phyloP scores from a whole-genome alignment of 2,888 invertebrate genomes.

The Piscicola geometra region DNA sequence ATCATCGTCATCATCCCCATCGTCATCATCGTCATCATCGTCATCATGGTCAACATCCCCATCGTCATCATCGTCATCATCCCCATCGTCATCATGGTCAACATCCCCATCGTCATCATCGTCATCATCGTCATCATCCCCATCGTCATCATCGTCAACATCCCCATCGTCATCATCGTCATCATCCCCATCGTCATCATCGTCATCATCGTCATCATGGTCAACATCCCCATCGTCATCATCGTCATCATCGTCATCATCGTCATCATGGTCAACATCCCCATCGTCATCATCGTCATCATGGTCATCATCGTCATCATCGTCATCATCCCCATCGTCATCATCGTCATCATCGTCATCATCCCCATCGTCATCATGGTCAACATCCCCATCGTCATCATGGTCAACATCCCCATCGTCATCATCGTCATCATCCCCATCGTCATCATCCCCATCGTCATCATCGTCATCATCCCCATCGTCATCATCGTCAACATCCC shows the following conservation, averaged over 20 bases:
- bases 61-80: constrained; percentile 31
- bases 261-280: constrained; percentile 24
- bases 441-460: not conserved
- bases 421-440: not conserved
- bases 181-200: constrained; percentile 28
- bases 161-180: constrained; percentile 32
- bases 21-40: constrained; percentile 24
- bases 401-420: too few relatives aligned
- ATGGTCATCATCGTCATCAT: constrained; percentile 25
- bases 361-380: constrained; percentile 7
- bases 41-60: constrained; percentile 23
- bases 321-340: constrained; percentile 17
- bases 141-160: constrained; percentile 27
- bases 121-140: constrained; percentile 14
- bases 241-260: constrained; percentile 21
- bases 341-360: constrained; percentile 17
- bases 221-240: constrained; percentile 27
- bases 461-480: constrained; percentile 26
- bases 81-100: constrained; percentile 20
- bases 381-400: not conserved
- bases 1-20: constrained; percentile 21
- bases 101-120: constrained; percentile 25
- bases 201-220: constrained; percentile 32
- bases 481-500: constrained; percentile 26
- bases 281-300: constrained; percentile 1